These are phyloP conservation scores for Brachionichthys hirsutus DNA, from an alignment of 2,113 vertebrate species.

Conservation along the genomic window DNA sequence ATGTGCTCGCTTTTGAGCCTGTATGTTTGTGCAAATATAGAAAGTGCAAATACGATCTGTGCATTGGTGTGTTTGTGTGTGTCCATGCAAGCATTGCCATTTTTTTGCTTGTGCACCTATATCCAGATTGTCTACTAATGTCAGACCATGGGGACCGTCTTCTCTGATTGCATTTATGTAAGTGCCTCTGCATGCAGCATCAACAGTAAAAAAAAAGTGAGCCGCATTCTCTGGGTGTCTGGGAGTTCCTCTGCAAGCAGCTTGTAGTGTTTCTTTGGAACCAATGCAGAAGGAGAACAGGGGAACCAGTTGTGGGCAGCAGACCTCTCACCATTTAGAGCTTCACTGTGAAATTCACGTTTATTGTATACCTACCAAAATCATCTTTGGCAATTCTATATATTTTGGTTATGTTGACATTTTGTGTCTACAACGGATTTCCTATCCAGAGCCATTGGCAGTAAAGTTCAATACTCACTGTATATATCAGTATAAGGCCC, in stretches of 20 bases:
- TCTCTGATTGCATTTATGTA: constrained; percentile 64
- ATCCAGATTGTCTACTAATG: constrained; percentile 48
- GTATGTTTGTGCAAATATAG: constrained; percentile 56
- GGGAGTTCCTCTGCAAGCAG: constrained; percentile 49
- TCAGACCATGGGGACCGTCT: constrained; percentile 50
- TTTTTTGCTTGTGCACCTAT: constrained; percentile 37
- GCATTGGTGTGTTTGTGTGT: neutral
- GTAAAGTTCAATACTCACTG: neutral
- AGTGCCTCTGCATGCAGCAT: constrained; percentile 37
- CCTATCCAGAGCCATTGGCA: neutral
- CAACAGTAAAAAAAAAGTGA: constrained; percentile 56
- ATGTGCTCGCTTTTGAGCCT: constrained; percentile 48
- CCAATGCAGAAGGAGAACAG: too few relatives aligned
- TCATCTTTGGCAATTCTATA: neutral
- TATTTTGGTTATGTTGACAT: too few relatives aligned
- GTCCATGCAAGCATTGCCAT: neutral
- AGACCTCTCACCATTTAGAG: too few relatives aligned
- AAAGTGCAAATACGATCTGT: constrained; percentile 55
- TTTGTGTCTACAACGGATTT: neutral
- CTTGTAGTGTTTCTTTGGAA: too few relatives aligned
- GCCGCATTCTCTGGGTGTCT: constrained; percentile 38
- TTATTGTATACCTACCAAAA: neutral
- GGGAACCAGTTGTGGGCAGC: too few relatives aligned
- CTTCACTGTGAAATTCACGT: too few relatives aligned
- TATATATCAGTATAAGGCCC: too few relatives aligned